Conservation (phyloP, 2,888 invertebrate genomes). For the Deroplatys truncata region DNA sequence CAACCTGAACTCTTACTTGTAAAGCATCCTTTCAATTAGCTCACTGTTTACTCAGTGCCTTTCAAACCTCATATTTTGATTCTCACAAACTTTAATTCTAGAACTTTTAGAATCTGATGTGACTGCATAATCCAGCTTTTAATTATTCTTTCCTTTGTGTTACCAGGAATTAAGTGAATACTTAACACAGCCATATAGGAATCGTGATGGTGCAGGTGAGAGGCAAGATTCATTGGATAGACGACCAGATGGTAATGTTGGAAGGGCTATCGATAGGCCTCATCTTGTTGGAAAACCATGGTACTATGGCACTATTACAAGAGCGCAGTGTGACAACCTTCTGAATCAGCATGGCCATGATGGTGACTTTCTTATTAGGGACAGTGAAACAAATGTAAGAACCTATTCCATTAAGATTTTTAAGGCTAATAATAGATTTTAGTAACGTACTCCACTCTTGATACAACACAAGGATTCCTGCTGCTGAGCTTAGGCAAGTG, state of each 20-base stretch:
- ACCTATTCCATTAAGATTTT: neutral
- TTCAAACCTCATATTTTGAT: too few species aligned
- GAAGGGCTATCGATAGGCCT: conserved; percentile 53
- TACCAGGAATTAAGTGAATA: conserved; percentile 79
- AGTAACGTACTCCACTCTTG: too few species aligned
- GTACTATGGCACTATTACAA: conserved; percentile 96
- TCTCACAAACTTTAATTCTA: too few species aligned
- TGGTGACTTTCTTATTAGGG: conserved; percentile 97
- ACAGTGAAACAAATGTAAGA: conserved; percentile 98
- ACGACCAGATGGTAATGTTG: conserved; percentile 43
- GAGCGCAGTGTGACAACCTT: conserved; percentile 93
- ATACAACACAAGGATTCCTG: too few species aligned
- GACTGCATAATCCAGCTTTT: too few species aligned
- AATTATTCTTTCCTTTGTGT: neutral
- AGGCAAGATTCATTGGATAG: conserved; percentile 51
- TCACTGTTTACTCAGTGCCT: too few species aligned
- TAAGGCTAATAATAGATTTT: too few species aligned
- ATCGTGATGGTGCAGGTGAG: conserved; percentile 46
- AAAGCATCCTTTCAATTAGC: too few species aligned
- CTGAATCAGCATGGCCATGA: conserved; percentile 93
- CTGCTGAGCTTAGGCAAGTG: too few species aligned
- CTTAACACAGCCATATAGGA: conserved; percentile 78
- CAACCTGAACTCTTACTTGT: too few species aligned
- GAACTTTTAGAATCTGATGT: too few species aligned
- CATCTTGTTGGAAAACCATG: conserved; percentile 81